Evolutionary conservation across 2,113 vertebrate genomes (phyloP), one percentile per base, ranked within the genome.

Genomic region (Puntigrus tetrazona): DNA sequence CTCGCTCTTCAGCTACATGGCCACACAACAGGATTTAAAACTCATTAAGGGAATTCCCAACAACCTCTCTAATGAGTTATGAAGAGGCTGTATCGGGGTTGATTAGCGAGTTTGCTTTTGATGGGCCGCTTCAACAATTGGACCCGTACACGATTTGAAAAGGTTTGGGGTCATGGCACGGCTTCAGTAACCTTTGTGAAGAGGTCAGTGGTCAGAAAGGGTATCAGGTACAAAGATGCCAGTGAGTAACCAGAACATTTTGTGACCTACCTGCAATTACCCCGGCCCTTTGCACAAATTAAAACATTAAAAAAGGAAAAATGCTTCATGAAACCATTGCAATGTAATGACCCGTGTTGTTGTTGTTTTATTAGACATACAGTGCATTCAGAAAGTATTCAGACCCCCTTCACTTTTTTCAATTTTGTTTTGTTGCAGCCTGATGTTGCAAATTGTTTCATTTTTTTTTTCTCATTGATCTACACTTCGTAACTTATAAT

Each of bases 61-160:
- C 14, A 36, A 87, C 67, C 75, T 70, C 65, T 65, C 65, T 79
- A 86, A 83, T 83, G 81, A 75, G 76, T 65, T 67, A 86, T 20
- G 31, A 50, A 80, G 67, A 84, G 69, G 70, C 38, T 43, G n/a
- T 45, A 81, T 85, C 84, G 67, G 69, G 57, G 10, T 47, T 75
- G 41, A 85, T 85, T 85, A 81, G 78, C 31, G 69, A n/a, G 69
- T 47, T 36, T 61, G 41, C 69, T 63, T 81, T 47, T 81, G 77
- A 84, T 55, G 75, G 34, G 63, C 41, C 16, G 25, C 61, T 82
- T 57, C 72, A 65, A 36, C 76, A 25, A 70, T 36, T 52, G 20
- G 45, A 47, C 63, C 63, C 4, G 7, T 55, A 76, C 31, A 36
- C 7, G 20, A 18, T 31, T 75, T 38, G 27, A 73, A 29, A 67